Percentiles rank a stretch among this genome's conserved stretches.
phyloP scores from a whole-genome alignment of 2,888 invertebrate species.

The Lacanobia oleracea region DNA sequence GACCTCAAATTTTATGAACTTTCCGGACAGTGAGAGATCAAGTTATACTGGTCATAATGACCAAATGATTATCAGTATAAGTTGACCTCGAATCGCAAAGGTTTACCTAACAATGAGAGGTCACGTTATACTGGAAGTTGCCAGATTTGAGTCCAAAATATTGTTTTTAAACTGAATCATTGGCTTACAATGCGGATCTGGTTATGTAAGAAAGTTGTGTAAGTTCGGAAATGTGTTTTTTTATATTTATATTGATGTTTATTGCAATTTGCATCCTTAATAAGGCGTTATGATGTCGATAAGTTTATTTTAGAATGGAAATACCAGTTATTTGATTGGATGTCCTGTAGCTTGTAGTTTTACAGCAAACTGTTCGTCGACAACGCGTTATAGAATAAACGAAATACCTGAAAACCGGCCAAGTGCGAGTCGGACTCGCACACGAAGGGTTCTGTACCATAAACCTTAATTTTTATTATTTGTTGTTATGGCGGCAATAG shows the following conservation, averaged over 20 bases:
- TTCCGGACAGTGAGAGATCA: background rate
- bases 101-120: background rate
- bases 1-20: background rate
- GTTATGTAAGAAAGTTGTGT: constrained; percentile 34
- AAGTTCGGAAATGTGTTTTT: constrained; percentile 35
- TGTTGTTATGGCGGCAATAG: too few relatives aligned
- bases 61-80: background rate
- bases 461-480: too few relatives aligned
- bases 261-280: constrained; percentile 36
- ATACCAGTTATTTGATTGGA: background rate
- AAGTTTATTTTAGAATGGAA: constrained; percentile 11
- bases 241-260: constrained; percentile 42
- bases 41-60: too few relatives aligned
- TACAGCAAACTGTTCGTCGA: too few relatives aligned
- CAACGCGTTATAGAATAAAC: too few relatives aligned
- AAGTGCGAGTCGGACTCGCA: too few relatives aligned
- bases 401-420: too few relatives aligned
- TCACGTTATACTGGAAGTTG: background rate
- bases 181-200: constrained; percentile 40
- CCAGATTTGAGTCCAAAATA: background rate
- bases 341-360: background rate
- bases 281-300: background rate
- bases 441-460: too few relatives aligned
- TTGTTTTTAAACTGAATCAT: constrained; percentile 12
- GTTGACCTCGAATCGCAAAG: background rate